These are phyloP conservation scores for Helicoverpa zea DNA, from an alignment of 1,140 invertebrate species.

Conservation along the genomic window DNA sequence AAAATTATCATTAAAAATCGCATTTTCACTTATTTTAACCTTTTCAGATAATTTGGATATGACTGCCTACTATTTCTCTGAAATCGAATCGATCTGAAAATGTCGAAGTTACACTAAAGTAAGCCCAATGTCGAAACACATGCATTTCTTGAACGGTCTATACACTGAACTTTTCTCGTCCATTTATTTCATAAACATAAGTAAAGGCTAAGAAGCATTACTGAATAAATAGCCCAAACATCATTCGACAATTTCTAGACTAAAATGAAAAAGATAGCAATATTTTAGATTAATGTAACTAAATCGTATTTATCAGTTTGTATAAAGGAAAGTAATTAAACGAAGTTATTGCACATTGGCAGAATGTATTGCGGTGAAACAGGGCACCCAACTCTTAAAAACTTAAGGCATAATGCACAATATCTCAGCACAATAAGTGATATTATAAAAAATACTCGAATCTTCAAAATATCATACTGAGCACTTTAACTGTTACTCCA, in stretches of 20 bases:
- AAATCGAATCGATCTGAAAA: not conserved
- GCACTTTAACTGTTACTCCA: conserved; percentile 79
- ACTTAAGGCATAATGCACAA: conserved; percentile 80
- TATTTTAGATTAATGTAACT: conserved; percentile 85
- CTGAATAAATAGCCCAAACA: conserved; percentile 58
- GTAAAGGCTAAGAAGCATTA: conserved; percentile 40
- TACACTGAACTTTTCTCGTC: conserved; percentile 31
- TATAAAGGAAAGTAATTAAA: conserved; percentile 81
- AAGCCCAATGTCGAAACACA: conserved; percentile 51
- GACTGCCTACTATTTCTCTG: conserved; percentile 36
- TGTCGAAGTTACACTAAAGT: conserved; percentile 6
- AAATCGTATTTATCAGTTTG: conserved; percentile 85
- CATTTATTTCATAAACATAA: conserved; percentile 43
- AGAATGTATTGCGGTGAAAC: conserved; percentile 74
- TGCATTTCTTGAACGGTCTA: conserved; percentile 29
- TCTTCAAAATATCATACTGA: conserved; percentile 74
- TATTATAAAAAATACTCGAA: conserved; percentile 62
- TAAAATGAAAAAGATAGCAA: conserved; percentile 86
- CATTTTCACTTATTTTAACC: conserved; percentile 49
- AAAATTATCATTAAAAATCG: conserved; percentile 56
- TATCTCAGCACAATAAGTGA: conserved; percentile 83
- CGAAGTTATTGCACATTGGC: conserved; percentile 79
- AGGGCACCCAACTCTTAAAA: conserved; percentile 78
- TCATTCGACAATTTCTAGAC: conserved; percentile 82
- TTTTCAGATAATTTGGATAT: conserved; percentile 42